A percentile compares a stretch with the other conserved stretches of the same genome.
These are phyloP conservation scores for Sitta carolinensis DNA, from an alignment of 2,797 vertebrate genomes.

Conservation along the genomic window DNA sequence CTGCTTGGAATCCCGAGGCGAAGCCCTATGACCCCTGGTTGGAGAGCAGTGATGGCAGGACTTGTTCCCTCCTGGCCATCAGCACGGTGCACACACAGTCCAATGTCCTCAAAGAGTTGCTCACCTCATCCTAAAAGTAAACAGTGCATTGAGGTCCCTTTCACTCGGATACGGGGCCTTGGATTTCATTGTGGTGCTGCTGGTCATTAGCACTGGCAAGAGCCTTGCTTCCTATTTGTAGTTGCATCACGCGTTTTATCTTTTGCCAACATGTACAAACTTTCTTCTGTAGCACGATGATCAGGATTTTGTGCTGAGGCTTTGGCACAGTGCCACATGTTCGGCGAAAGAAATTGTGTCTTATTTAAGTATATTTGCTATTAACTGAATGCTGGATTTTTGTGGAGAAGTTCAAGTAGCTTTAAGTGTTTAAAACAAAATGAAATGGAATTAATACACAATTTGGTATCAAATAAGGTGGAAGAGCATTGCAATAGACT, in stretches of 20 bases:
- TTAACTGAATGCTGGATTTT: background rate
- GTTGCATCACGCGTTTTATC: background rate
- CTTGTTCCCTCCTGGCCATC: background rate
- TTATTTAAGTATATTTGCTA: background rate
- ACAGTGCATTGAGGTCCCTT: background rate
- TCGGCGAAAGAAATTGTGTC: background rate
- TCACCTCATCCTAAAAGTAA: background rate
- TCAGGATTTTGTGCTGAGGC: background rate
- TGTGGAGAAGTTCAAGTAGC: background rate
- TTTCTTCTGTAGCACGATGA: background rate
- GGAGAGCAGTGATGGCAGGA: background rate
- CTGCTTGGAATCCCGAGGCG: background rate
- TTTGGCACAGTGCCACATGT: background rate
- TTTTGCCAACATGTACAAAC: background rate
- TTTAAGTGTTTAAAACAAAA: background rate
- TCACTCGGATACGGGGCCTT: background rate
- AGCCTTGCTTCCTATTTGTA: background rate
- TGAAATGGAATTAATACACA: background rate
- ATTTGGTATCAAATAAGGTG: background rate
- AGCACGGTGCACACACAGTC: background rate
- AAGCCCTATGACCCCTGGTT: fast-evolving
- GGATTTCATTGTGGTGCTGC: background rate
- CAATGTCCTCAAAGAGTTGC: background rate
- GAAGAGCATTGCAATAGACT: background rate
- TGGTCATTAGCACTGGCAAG: background rate